Base-by-base conservation (phyloP, 2,797 vertebrate species). In the Decapterus maruadsi region DNA sequence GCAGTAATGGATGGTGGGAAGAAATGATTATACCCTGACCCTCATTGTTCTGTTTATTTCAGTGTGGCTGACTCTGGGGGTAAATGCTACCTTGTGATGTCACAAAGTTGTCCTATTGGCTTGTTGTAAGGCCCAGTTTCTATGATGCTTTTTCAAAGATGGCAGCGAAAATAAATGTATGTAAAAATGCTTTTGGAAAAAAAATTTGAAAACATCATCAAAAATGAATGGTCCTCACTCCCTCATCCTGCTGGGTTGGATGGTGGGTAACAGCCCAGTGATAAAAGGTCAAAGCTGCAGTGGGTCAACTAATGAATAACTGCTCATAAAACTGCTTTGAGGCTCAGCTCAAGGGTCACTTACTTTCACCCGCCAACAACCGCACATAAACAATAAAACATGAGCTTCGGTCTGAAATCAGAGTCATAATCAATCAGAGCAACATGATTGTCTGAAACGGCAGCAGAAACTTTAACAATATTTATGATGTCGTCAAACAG, bases 291-390 rank as follows among this genome's bases (percentile, higher is more conserved):
- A 61, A 43, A 26, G 17, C 51, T 43, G 29, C 17, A 51, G 62
- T 48, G 34, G 36, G 31, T 46, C 5, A 4, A 56, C 16, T 38
- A 72, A 81, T 82, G 51, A 83, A 17, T 80, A 81, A 87, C 76
- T 31, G 51, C 34, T 67, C 9, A 34, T 38, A 71, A 61, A 59
- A 62, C 34, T 2, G 45, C 38, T 84, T 20, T 63, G 9, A 81
- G 61, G 22, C 22, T 65, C 34, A 58, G 78, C 13, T 83, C 75
- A 78, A 82, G 38, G 85, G 63, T 86, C 79, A 65, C 5, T 53
- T 4, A 68, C 5, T 7, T 51, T 4, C 1, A 50, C 64, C 31
- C 13, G 17, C 2, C 43, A 48, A 48, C 40, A 61, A 17, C 19
- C 48, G 64, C 4, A 60, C 29, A 60, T 11, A 8, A 62, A 64